Percentiles rank a stretch among this genome's conserved stretches.
Evolutionary conservation across 2,113 vertebrate genomes (phyloP).

Genomic region (Illadopsis cleaveri): DNA sequence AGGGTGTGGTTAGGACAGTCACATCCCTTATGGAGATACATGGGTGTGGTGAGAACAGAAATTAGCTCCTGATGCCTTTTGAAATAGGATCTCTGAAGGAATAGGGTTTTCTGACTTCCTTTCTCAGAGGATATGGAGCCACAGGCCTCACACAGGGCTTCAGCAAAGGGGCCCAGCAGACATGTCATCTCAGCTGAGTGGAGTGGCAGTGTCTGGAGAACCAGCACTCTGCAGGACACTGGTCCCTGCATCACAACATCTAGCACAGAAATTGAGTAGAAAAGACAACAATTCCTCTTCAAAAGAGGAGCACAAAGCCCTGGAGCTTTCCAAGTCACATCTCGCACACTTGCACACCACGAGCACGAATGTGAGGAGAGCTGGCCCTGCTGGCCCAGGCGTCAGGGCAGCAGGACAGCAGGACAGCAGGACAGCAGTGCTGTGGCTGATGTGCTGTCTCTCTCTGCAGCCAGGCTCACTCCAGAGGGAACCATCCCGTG

Average conservation of each 20-base stretch:
- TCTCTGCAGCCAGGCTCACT: background rate
- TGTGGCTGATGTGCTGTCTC: background rate
- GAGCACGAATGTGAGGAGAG: background rate
- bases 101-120: background rate
- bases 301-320: background rate
- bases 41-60: background rate
- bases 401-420: background rate
- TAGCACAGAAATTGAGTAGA: background rate
- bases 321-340: too few species aligned
- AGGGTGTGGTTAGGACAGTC: background rate
- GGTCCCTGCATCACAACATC: background rate
- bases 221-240: background rate
- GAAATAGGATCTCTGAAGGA: background rate
- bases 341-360: accelerated
- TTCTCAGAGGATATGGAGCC: background rate
- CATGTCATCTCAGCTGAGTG: accelerated
- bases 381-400: accelerated
- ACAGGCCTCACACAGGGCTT: background rate
- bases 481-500: accelerated
- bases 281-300: background rate
- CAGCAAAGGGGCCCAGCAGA: background rate
- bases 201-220: background rate
- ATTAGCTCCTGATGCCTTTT: background rate
- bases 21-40: background rate
- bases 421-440: background rate